Percentiles rank a stretch among this genome's conserved stretches.
Evolutionary conservation across 2,113 vertebrate genomes (phyloP).

Genomic region (Phycodurus eques): DNA sequence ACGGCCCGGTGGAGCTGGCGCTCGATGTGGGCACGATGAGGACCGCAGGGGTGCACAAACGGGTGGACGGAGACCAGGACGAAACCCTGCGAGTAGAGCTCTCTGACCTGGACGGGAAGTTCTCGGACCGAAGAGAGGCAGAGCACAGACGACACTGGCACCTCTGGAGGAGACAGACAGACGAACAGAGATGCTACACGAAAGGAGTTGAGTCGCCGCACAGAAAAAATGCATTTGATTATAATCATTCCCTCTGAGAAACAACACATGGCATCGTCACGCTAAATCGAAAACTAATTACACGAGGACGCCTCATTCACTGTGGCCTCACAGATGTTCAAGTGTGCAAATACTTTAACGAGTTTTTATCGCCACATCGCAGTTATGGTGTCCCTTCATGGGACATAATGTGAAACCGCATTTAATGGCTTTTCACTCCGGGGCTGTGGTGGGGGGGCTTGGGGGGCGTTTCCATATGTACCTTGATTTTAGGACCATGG

Average conservation of each 20-base stretch:
- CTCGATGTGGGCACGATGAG: slow-evolving; percentile 79
- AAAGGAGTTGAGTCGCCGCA: not conserved
- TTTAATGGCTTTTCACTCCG: no score
- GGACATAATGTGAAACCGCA: no score
- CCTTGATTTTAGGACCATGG: no score
- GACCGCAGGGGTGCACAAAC: slow-evolving; percentile 84
- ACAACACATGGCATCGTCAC: slow-evolving; percentile 61
- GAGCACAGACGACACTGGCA: slow-evolving; percentile 80
- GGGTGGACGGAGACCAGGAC: slow-evolving; percentile 88
- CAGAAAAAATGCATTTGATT: slow-evolving; percentile 27
- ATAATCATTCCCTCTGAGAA: slow-evolving; percentile 43
- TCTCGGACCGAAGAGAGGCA: slow-evolving; percentile 86
- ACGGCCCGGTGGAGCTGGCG: slow-evolving; percentile 91
- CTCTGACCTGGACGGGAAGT: slow-evolving; percentile 86
- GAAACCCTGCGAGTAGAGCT: slow-evolving; percentile 89
- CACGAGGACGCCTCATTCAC: slow-evolving; percentile 41
- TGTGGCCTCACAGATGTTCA: slow-evolving; percentile 18
- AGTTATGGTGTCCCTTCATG: no score
- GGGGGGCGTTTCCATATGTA: no score
- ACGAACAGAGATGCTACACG: slow-evolving; percentile 18
- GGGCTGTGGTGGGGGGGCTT: no score
- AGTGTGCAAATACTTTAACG: slow-evolving; percentile 7
- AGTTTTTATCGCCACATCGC: no score
- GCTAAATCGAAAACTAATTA: slow-evolving; percentile 64
- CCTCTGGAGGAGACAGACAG: slow-evolving; percentile 62